Base-by-base conservation (phyloP, 2,888 invertebrate genomes). In the Eupithecia abbreviata region DNA sequence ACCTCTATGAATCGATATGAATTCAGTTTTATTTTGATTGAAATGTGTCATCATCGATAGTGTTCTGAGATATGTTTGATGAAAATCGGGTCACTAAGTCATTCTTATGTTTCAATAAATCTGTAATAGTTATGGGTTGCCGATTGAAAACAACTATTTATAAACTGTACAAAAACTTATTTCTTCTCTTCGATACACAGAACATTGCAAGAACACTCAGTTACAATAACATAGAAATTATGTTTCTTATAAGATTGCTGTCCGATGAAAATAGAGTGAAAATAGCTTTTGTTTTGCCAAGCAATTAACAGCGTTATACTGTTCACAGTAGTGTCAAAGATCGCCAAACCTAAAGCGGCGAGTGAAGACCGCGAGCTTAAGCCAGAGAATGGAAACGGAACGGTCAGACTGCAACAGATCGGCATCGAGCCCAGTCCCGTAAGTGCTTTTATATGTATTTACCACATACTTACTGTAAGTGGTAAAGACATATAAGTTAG, bases 351-450 rank as follows among this genome's bases (percentile, higher is more conserved):
- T 18, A 95, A 95, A 85, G 91, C 95, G 49, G 93, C 94, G 79
- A 95, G 95, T 78, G 95, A 95, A 74, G 95, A 95, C 77, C 93
- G 95, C 74, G 95, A 95, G 62, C 76, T 94, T 73, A 92, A 92
- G 85, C 82, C 89, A 0, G 86, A 89, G 0, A 80, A 78, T 69
- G 94, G 93, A 79, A 90, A 89, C 74, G 93, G 92, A 79, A 89
- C 92, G 7, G 93, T 95, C 70, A 84, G 94, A n/a, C 87, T 95
- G 80, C 95, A 95, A 82, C 95, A 94, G 85, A 95, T 95, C 80
- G 95, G 95, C 84, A 93, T 95, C 76, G 94, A 95, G 80, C 95
- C 95, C 10, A 88, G 95, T 18, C 90, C 88, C 87, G 95, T 94
- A 86, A 87, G 80, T 72, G 30, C 30, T 30, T 30, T 30, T 30